Percentiles rank a stretch among this genome's conserved stretches.
These are phyloP conservation scores for Spodoptera picta DNA, from an alignment of 2,888 invertebrate species.

Conservation along the genomic window DNA sequence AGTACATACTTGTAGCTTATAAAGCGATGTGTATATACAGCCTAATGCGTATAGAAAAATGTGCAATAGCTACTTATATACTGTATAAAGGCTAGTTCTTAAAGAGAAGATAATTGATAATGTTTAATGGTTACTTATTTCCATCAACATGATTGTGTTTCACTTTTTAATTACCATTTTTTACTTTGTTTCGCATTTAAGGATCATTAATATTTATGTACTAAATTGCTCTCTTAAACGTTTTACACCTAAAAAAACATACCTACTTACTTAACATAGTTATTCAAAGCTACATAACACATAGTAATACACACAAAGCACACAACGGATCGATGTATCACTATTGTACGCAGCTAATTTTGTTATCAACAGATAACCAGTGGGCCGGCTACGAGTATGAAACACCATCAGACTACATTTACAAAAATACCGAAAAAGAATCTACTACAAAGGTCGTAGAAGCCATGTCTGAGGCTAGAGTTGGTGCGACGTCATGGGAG, in stretches of 20 bases:
- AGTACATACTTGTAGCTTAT: too few species aligned
- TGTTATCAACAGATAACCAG: conserved; percentile 85
- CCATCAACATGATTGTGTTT: too few species aligned
- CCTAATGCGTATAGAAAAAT: too few species aligned
- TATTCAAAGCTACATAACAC: conserved; percentile 37
- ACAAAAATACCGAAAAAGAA: conserved; percentile 48
- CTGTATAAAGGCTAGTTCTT: too few species aligned
- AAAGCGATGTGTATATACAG: too few species aligned
- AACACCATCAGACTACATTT: conserved; percentile 69
- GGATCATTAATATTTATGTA: too few species aligned
- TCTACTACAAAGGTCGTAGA: conserved; percentile 45
- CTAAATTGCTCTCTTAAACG: too few species aligned
- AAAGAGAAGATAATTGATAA: too few species aligned
- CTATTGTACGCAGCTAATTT: conserved; percentile 78
- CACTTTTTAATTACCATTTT: too few species aligned
- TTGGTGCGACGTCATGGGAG: conserved; percentile 57
- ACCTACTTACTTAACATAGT: conserved; percentile 12
- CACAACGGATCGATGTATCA: conserved; percentile 78
- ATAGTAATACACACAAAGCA: conserved; percentile 44
- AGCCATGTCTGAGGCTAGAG: conserved; percentile 65
- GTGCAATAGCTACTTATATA: too few species aligned
- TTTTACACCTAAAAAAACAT: background rate
- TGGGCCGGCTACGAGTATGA: conserved; percentile 74
- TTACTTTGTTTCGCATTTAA: too few species aligned
- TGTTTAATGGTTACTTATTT: too few species aligned